These are phyloP conservation scores for Ceratosolen solmsi DNA, from an alignment of 1,140 invertebrate species.

Conservation along the genomic window DNA sequence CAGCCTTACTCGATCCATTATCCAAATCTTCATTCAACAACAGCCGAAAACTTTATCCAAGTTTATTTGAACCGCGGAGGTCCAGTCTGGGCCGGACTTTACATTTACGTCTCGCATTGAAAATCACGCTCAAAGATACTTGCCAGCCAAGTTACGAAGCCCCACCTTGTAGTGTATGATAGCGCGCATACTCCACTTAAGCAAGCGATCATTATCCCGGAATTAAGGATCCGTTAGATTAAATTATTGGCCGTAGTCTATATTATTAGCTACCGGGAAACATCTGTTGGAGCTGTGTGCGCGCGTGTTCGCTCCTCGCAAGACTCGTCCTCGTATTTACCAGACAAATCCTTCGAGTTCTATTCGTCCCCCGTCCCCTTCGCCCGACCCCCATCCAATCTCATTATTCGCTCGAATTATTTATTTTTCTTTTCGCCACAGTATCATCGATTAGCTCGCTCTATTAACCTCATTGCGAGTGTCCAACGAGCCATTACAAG, in stretches of 20 bases:
- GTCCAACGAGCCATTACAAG: background rate
- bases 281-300: background rate
- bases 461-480: slow-evolving; percentile 23
- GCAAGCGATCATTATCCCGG: background rate
- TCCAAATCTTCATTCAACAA: too few relatives aligned
- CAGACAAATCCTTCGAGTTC: background rate
- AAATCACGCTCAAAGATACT: too few relatives aligned
- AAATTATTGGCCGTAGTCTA: slow-evolving; percentile 14
- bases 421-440: slow-evolving; percentile 23
- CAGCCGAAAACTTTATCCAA: too few relatives aligned
- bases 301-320: background rate
- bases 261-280: slow-evolving; percentile 15
- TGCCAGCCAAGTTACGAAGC: too few relatives aligned
- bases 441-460: slow-evolving; percentile 25
- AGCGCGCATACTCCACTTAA: too few relatives aligned
- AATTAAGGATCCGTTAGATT: background rate
- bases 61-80: too few relatives aligned
- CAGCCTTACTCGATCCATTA: too few relatives aligned
- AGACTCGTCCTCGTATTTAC: background rate
- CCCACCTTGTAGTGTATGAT: too few relatives aligned
- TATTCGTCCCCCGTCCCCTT: background rate
- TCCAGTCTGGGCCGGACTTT: too few relatives aligned
- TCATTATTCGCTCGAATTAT: background rate
- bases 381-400: background rate
- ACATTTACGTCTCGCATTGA: too few relatives aligned